Conservation (phyloP, 64 coral and sea anemone species). For the Dendronephthya gigantea region DNA sequence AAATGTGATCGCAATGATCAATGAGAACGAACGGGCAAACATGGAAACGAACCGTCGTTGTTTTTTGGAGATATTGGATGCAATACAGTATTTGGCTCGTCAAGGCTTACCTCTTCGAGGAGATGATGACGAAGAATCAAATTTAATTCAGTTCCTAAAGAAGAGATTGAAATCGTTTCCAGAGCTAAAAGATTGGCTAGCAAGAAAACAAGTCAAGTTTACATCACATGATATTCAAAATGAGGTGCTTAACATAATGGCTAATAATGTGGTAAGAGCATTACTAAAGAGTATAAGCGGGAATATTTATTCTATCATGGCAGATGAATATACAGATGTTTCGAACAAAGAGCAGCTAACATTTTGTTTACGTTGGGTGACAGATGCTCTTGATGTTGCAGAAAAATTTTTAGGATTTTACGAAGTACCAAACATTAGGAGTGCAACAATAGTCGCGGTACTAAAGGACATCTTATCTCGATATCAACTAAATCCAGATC, state of each 20-base stretch:
- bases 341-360: conserved; percentile 19
- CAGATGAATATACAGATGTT: conserved; percentile 28
- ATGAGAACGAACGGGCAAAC: no score
- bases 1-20: no score
- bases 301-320: conserved; percentile 34
- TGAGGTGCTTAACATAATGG: conserved; percentile 44
- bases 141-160: conserved; percentile 45
- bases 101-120: conserved; percentile 42
- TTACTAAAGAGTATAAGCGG: conserved; percentile 44
- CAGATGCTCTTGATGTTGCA: conserved; percentile 43
- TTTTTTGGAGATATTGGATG: no score
- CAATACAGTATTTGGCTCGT: conserved; percentile 30
- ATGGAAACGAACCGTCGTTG: no score
- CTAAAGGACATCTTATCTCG: conserved; percentile 45
- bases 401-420: conserved; percentile 48
- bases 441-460: conserved; percentile 42
- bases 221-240: conserved; percentile 45
- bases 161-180: conserved; percentile 35
- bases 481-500: conserved; percentile 46
- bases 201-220: conserved; percentile 43
- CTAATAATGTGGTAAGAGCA: conserved; percentile 46
- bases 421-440: conserved; percentile 45
- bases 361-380: conserved; percentile 46
- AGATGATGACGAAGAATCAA: conserved; percentile 43
- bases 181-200: conserved; percentile 44